These are phyloP conservation scores for Enteromius fasciolatus DNA, from an alignment of 2,797 vertebrate species.

Conservation along the genomic window DNA sequence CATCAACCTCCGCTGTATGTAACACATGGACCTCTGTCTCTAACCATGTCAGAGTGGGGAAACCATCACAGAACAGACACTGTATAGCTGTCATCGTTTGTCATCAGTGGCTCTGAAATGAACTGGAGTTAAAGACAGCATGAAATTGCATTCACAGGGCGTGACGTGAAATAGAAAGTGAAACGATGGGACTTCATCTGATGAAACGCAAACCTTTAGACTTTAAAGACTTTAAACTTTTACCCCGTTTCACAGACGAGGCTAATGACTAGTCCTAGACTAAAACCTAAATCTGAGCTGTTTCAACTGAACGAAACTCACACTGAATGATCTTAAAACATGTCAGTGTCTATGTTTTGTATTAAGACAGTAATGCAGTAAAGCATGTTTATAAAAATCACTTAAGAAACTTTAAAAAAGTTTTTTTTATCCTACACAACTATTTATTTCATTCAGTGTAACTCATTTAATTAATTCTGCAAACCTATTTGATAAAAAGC, in stretches of 20 bases:
- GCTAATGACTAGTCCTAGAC: too few species aligned
- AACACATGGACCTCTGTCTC: too few species aligned
- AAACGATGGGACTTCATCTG: background rate
- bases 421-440: background rate
- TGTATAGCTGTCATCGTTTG: background rate
- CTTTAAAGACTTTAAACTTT: too few species aligned
- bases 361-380: too few species aligned
- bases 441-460: background rate
- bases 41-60: background rate
- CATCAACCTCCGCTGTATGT: background rate
- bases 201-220: background rate
- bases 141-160: background rate
- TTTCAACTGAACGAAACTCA: too few species aligned
- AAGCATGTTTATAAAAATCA: too few species aligned
- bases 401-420: too few species aligned
- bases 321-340: too few species aligned
- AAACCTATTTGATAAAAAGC: background rate
- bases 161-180: background rate
- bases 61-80: background rate
- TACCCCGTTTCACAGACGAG: too few species aligned
- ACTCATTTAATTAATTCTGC: background rate
- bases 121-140: conserved; percentile 8
- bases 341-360: too few species aligned
- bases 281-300: too few species aligned
- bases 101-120: background rate